A percentile compares a stretch with the other conserved stretches of the same genome.
phyloP scores from a whole-genome alignment of 2,797 vertebrate genomes.

The Lutjanus argentimaculatus region DNA sequence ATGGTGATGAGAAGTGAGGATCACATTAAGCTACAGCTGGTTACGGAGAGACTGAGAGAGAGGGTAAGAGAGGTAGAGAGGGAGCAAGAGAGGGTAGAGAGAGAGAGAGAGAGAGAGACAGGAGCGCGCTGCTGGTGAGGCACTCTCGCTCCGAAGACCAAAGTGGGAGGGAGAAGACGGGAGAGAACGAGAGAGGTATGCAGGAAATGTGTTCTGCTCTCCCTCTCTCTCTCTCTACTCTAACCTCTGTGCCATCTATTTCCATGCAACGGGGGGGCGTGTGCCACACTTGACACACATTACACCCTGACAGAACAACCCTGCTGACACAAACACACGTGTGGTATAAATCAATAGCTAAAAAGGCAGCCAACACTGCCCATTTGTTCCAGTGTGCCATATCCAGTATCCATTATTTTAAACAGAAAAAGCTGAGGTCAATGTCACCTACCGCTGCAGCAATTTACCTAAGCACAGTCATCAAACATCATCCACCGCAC shows the following conservation, averaged over 20 bases:
- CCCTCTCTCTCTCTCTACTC: constrained; percentile 48
- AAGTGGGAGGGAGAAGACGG: constrained; percentile 67
- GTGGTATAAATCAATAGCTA: constrained; percentile 28
- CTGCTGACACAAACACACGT: constrained; percentile 31
- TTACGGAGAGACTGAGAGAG: constrained; percentile 69
- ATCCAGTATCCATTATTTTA: constrained; percentile 31
- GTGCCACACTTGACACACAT: constrained; percentile 48
- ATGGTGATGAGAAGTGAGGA: constrained; percentile 51
- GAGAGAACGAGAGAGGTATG: constrained; percentile 69
- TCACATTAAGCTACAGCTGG: constrained; percentile 67
- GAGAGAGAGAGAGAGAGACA: constrained; percentile 14
- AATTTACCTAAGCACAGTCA: constrained; percentile 33
- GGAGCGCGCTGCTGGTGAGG: constrained; percentile 26
- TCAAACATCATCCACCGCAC: constrained; percentile 38
- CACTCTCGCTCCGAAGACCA: constrained; percentile 49
- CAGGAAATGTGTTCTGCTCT: constrained; percentile 71
- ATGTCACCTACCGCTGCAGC: constrained; percentile 31
- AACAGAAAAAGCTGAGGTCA: constrained; percentile 34
- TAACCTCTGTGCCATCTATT: constrained; percentile 72
- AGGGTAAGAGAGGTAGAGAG: constrained; percentile 27
- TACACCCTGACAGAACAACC: constrained; percentile 19
- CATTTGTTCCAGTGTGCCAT: neutral
- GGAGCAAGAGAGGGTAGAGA: constrained; percentile 19
- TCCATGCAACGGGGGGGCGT: constrained; percentile 57
- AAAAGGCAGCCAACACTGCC: constrained; percentile 17